These are phyloP conservation scores for Ascidia mentula DNA, from an alignment of 23 tunicate genomes.

Conservation along the genomic window DNA sequence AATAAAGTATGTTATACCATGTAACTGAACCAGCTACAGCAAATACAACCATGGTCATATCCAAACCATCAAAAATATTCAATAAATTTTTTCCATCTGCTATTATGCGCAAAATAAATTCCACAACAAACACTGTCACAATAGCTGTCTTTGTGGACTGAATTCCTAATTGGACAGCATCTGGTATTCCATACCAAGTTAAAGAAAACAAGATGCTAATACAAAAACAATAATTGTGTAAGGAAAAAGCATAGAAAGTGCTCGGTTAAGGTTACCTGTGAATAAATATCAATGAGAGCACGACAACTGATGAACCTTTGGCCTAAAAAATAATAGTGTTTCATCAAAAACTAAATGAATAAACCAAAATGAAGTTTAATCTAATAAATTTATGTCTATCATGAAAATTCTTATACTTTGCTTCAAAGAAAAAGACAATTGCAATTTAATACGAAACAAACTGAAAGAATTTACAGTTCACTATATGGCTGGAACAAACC, in stretches of 20 bases:
- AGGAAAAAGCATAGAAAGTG: not conserved
- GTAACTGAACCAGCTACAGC: conserved; percentile 55
- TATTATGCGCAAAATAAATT: conserved; percentile 50
- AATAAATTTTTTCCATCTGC: conserved; percentile 56
- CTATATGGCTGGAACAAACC: too few relatives aligned
- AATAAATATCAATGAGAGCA: conserved; percentile 58
- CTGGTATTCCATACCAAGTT: conserved; percentile 79
- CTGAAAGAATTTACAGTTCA: too few relatives aligned
- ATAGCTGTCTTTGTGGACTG: conserved; percentile 59
- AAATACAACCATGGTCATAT: conserved; percentile 59
- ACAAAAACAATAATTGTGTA: conserved; percentile 2
- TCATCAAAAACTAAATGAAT: not conserved
- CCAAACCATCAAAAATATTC: conserved; percentile 73
- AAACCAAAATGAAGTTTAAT: not conserved
- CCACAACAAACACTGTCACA: conserved; percentile 61
- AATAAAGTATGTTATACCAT: conserved; percentile 40
- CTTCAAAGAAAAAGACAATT: too few relatives aligned
- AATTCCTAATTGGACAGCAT: conserved; percentile 57
- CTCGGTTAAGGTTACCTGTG: conserved; percentile 74
- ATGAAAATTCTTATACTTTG: too few relatives aligned
- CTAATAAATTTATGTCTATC: too few relatives aligned
- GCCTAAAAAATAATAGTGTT: conserved; percentile 33
- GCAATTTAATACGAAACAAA: too few relatives aligned
- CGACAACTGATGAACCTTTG: conserved; percentile 46
- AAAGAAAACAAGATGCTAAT: conserved; percentile 75